Base-by-base conservation (phyloP, 2,797 vertebrate species). In the Myotis vivesi region DNA sequence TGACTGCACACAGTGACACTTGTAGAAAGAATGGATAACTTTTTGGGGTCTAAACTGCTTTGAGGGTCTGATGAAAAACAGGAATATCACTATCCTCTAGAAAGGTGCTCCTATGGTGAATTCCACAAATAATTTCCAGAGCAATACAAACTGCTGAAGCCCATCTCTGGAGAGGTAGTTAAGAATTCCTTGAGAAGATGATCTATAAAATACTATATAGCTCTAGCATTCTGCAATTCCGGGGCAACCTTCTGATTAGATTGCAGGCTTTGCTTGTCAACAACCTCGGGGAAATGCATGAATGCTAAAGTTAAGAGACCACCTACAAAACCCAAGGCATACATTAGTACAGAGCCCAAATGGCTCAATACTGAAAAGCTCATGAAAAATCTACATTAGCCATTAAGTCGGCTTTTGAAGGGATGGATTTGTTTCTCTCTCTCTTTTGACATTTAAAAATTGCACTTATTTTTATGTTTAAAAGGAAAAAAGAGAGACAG, bases 361-460 rank as follows among this genome's bases (percentile, higher is more conserved):
- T 17, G 22, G 53, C 8, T 69, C 49, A 53, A 49, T 23, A 9
- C 71, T 6, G 2, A 72, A 71, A 80, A 62, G 36, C 41, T 77
- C 59, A 66, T 1, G 7, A 69, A 38, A 94, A 76, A 33, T 53
- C 64, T 69, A 19, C 4, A 30, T 19, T 71, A 82, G 33, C 12
- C 53, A 62, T 1, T 28, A 66, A 51, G 46, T 89, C 28, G 10
- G 36, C 17, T 64, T 91, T 92, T 87, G 41, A 81, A 87, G 84
- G 69, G 7, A 59, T 59, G 25, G 4, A 36, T 93, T 86, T 25
- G 30, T 96, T 88, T 89, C 36, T 85, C 23, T 85, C 23, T 89
- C n/a, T 92, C 53, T 83, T 62, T 68, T 94, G 71, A 93, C 81
- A 92, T 96, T 96, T 95, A 91, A 77, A 96, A 89, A 44, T 44